Evolutionary conservation across 2,797 vertebrate species (phyloP), one percentile per base, ranked within the genome.

Genomic region (Syndactyla subalaris): DNA sequence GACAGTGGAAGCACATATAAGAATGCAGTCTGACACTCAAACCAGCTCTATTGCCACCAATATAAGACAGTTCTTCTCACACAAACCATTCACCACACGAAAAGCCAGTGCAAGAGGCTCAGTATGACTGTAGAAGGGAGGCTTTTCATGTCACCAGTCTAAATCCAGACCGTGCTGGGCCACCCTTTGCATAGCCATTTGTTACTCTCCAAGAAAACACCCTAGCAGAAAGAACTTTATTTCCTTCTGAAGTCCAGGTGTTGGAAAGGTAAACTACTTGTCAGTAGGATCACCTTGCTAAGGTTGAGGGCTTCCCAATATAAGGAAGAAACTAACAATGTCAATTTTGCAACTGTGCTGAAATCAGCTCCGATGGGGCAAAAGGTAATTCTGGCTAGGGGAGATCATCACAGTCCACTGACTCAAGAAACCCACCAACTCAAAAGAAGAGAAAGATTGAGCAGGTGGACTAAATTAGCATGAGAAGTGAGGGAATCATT

Each of bases 141-240:
- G 5, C 18, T 23, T 16, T 58, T 48, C 59, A 9, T 1, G 11
- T 29, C 61, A 77, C 15, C 45, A 51, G 22, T 11, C 20, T 11
- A 74, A 91, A 87, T 32, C 57, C 45, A 62, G 34, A 1, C 17
- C 0, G 0, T 2, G 3, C 32, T 36, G 24, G 57, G 48, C 21
- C 55, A 49, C 30, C 14, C 10, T 14, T 24, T n/a, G 32, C 62
- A 27, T 3, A 55, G 52, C n/a, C 32, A 46, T 27, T 34, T 23
- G 7, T 17, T 46, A 55, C 22, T 26, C n/a, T 17, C 39, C 26
- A 78, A 51, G 10, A 62, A 71, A 89, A 74, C 29, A 5, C 0
- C 2, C 22, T 14, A 22, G 1, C 10, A 68, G 49, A 43, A 84
- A 73, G 14, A 65, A 29, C 24, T 61, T 39, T 43, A 30, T 70